Evolutionary conservation across 1,140 invertebrate genomes (phyloP).

Genomic region (Drosophila ficusphila): DNA sequence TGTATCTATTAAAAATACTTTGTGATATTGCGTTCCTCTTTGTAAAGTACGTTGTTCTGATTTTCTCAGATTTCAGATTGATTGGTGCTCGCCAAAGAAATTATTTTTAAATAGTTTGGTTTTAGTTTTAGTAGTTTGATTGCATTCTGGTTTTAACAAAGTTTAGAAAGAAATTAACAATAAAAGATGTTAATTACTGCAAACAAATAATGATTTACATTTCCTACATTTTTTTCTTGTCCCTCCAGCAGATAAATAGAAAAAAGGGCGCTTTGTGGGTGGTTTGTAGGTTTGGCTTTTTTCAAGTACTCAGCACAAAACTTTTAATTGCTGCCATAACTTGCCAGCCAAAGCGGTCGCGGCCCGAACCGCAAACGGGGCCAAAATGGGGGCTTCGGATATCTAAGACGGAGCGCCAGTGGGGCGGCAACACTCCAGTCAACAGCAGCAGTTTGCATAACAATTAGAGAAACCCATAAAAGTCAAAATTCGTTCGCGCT

Average conservation of each 20-base stretch:
- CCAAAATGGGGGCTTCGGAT: constrained; percentile 14
- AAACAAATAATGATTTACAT: constrained; percentile 26
- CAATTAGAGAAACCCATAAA: constrained; percentile 69
- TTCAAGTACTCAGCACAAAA: constrained; percentile 56
- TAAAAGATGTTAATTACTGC: constrained; percentile 41
- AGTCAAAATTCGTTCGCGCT: constrained; percentile 55
- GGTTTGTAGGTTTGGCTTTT: constrained; percentile 41
- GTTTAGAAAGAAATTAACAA: no score
- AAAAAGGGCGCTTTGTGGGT: constrained; percentile 2
- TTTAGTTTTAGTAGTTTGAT: no score
- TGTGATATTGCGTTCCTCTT: constrained; percentile 7
- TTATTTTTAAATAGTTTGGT: not conserved
- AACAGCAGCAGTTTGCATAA: constrained; percentile 62
- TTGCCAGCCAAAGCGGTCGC: constrained; percentile 57
- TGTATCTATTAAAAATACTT: constrained; percentile 42
- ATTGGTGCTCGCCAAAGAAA: not conserved
- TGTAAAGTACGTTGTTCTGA: not conserved
- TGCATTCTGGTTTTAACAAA: no score
- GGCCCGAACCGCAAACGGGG: constrained; percentile 46
- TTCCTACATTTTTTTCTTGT: constrained; percentile 6
- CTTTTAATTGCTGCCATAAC: constrained; percentile 76
- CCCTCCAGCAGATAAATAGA: constrained; percentile 7
- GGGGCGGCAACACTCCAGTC: constrained; percentile 23
- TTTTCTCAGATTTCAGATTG: not conserved
- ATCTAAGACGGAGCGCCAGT: constrained; percentile 7